These are phyloP conservation scores for Aphis craccivora DNA, from an alignment of 1,140 invertebrate genomes.

Conservation along the genomic window DNA sequence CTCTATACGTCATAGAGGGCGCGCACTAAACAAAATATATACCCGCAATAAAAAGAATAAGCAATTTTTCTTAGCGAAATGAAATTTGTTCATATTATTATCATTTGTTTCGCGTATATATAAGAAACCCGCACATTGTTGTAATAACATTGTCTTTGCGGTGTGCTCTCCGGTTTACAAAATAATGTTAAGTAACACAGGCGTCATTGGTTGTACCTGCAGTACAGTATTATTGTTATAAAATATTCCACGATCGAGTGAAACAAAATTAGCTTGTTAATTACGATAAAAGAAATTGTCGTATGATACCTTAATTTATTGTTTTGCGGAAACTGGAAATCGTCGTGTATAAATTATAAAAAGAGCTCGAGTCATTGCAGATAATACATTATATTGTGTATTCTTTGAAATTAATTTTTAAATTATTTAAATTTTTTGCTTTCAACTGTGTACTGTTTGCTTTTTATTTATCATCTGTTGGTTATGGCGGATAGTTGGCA, in stretches of 20 bases:
- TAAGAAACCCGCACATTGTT: not conserved
- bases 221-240: not conserved
- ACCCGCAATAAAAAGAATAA: not conserved
- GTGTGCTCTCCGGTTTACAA: not conserved
- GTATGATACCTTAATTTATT: not conserved
- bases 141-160: not conserved
- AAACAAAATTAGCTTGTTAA: not conserved
- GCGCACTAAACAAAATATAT: not conserved
- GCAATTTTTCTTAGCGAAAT: not conserved
- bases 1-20: not conserved
- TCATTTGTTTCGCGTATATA: not conserved
- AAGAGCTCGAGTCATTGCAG: not conserved
- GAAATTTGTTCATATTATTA: not conserved
- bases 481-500: not conserved
- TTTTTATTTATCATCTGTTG: conserved; percentile 10
- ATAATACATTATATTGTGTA: not conserved
- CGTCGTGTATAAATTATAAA: not conserved
- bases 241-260: not conserved
- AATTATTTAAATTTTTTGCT: conserved; percentile 20
- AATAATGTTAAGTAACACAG: not conserved
- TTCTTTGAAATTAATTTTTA: conserved; percentile 19
- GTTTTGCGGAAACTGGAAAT: not conserved
- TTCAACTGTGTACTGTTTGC: not conserved
- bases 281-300: not conserved
- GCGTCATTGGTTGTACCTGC: not conserved